Conservation (phyloP, 2,113 vertebrate genomes). For the Tenebrosternarchus preto region DNA sequence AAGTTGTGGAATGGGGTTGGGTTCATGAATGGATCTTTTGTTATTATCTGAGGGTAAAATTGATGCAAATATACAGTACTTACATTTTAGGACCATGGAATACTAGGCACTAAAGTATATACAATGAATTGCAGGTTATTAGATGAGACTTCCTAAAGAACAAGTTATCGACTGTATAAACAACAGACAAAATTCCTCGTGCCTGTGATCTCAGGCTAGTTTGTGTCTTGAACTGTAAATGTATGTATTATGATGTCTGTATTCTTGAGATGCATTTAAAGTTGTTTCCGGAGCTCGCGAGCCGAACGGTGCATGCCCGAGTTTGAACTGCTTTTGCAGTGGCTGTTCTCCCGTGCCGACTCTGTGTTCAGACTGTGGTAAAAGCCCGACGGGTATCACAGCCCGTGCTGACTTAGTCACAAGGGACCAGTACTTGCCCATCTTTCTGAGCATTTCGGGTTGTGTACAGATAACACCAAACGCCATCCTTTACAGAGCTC, state of each 20-base stretch:
- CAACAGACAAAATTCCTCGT: slow-evolving; percentile 45
- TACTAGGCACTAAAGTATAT: slow-evolving; percentile 31
- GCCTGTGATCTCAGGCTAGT: slow-evolving; percentile 54
- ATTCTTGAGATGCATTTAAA: slow-evolving; percentile 40
- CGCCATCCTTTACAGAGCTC: neutral
- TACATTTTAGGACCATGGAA: slow-evolving; percentile 42
- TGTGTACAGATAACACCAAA: neutral
- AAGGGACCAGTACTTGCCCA: slow-evolving; percentile 34
- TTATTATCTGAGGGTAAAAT: slow-evolving; percentile 32
- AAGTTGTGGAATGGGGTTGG: slow-evolving; percentile 35
- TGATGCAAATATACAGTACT: slow-evolving; percentile 42
- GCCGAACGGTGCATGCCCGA: slow-evolving; percentile 49
- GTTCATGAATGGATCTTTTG: slow-evolving; percentile 26
- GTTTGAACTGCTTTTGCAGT: slow-evolving; percentile 42
- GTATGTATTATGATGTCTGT: slow-evolving; percentile 49
- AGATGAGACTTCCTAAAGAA: slow-evolving; percentile 36
- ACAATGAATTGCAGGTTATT: slow-evolving; percentile 43
- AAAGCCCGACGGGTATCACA: neutral
- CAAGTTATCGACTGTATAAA: slow-evolving; percentile 32
- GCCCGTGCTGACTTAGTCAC: neutral
- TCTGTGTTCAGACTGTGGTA: slow-evolving; percentile 40
- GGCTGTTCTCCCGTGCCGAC: slow-evolving; percentile 38
- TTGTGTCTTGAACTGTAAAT: slow-evolving; percentile 44
- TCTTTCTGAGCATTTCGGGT: slow-evolving; percentile 11
- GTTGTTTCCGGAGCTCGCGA: slow-evolving; percentile 33